Base-by-base conservation (phyloP, 2,113 vertebrate genomes). In the Tragelaphus imberbis region DNA sequence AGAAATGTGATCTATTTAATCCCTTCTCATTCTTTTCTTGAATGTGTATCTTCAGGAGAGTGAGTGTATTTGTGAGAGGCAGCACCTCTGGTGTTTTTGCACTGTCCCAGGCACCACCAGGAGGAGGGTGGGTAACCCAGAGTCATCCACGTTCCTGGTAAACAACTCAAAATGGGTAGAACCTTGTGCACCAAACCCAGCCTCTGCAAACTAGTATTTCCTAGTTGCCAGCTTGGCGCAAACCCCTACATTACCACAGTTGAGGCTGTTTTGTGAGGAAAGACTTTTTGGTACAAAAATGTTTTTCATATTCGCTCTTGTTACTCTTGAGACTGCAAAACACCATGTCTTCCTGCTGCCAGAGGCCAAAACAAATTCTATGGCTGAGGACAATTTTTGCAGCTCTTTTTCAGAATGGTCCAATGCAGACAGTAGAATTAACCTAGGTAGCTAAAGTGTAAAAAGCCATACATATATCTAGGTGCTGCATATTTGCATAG, bases 301-400 rank as follows among this genome's bases (percentile, higher is more conserved):
- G 3, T n/a, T 98, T 96, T 92, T 85, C 44, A 19, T 58, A 25
- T 80, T 85, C 30, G 2, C 47, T 90, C 81, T 79, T 33, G 3
- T 92, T 94, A 53, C 36, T 56, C 51, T 91, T 79, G 33, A 86
- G 82, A 68, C 28, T 80, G 28, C 15, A 90, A 65, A 95, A 91
- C 10, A 89, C 81, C 56, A 68, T 23, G 51, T 33, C 58, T 92
- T 28, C 63, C 44, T 91, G 47, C 56, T 95, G 53, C 30, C 30
- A 92, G 61, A 87, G 23, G n/a, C 88, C 56, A 87, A 95, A 94
- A 77, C 61, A 97, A 95, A 96, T 71, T 81, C 53, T 84, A 51
- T 40, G 36, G 36, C 55, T 33, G 33, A 91, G 93, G 49, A 85
- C n/a, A 56, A 36, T 44, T 93, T 97, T 90, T 91, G 59, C 36